Conservation (phyloP, 2,113 vertebrate genomes). For the Tyto alba region DNA sequence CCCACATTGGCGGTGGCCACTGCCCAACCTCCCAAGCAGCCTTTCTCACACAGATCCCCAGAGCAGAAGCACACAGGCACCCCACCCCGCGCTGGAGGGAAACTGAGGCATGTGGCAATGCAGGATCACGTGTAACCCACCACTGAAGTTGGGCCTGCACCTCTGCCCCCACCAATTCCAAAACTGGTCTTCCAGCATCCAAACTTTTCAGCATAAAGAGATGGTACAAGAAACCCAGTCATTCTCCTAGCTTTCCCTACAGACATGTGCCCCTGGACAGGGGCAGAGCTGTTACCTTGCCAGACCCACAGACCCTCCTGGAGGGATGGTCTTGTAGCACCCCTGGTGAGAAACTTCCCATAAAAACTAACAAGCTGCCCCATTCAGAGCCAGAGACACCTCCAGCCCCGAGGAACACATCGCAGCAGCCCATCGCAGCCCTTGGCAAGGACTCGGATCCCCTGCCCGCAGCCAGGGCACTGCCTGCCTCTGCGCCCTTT, state of each 20-base stretch:
- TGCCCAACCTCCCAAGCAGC: not conserved
- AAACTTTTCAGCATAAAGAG: not conserved
- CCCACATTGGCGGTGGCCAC: rapidly evolving
- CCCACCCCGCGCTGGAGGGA: not conserved
- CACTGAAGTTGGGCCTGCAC: rapidly evolving
- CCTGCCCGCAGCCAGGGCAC: not conserved
- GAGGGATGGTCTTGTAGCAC: not conserved
- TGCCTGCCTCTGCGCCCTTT: not conserved
- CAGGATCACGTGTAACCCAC: not conserved
- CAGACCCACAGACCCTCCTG: not conserved
- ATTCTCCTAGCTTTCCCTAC: not conserved
- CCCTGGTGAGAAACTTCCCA: not conserved
- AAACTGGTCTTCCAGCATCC: not conserved
- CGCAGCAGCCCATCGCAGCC: not conserved
- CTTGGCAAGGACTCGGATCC: not conserved
- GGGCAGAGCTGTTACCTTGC: not conserved
- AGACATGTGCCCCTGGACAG: rapidly evolving
- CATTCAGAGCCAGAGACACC: not conserved
- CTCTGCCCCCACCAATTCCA: not conserved
- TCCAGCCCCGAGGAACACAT: not conserved
- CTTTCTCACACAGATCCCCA: not conserved
- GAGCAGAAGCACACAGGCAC: not conserved
- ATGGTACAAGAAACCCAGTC: not conserved
- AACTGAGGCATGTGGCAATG: rapidly evolving
- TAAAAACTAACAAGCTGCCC: not conserved